Evolutionary conservation across 2,888 invertebrate species (phyloP), one percentile per base, ranked within the genome.

Genomic region (Agrochola circellaris): DNA sequence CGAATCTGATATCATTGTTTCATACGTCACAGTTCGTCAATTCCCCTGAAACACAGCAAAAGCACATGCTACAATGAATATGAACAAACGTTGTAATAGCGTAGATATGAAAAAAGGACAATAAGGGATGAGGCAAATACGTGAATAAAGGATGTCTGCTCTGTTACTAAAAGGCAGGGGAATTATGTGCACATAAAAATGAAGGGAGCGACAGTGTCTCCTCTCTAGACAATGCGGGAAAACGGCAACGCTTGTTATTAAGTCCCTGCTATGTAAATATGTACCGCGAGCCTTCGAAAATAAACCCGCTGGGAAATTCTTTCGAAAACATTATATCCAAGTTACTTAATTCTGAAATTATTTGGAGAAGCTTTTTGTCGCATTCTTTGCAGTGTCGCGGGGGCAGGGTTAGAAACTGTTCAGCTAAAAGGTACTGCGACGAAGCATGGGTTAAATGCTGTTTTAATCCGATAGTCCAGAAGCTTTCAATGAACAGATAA

Each of bases 41-140:
- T 81, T 74, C 65, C 69, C 62, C 73, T 71, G 78, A 75, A 87
- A 84, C 78, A 82, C 66, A 76, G 79, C 79, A 72, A 86, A 73
- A 66, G 77, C 79, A 85, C 83, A 86, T 77, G 79, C 75, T 79
- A 84, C 84, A 79, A 87, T 88, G 90, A 89, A 89, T 88, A 89
- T 85, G 89, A 92, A 92, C 91, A 91, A 91, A 90, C 90, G 88
- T 87, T 80, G 86, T 89, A 90, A 92, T 91, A 92, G 91, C 91
- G 90, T 90, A 91, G 90, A 93, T 93, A 93, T 93, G 93, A 92
- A 93, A 89, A 92, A 93, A 92, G 92, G 90, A 93, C 92, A 93
- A 93, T 93, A 92, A 92, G 90, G 91, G 87, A 90, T 89, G 91
- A 89, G 88, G 89, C 90, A 91, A 93, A 93, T 92, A 90, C 91